A percentile compares a stretch with the other conserved stretches of the same genome.
These are phyloP conservation scores for Odontocerum albicorne DNA, from an alignment of 2,888 invertebrate genomes.

Conservation along the genomic window DNA sequence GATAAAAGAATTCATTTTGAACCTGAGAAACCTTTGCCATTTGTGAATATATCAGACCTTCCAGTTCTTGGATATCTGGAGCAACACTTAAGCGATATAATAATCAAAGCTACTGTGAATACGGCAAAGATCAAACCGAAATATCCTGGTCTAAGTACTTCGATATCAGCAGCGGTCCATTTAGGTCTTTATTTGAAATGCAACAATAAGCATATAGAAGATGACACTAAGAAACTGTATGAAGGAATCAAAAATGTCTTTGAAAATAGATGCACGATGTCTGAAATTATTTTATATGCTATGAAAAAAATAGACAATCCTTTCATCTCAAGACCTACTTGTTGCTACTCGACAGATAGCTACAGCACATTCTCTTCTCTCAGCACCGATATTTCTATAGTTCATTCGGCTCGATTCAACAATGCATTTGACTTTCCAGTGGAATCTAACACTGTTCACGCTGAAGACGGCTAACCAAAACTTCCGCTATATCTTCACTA, in stretches of 20 bases:
- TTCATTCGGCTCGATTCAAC: too few relatives aligned
- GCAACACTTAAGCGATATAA: constrained; percentile 57
- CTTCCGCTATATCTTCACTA: too few relatives aligned
- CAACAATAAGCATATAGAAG: constrained; percentile 47
- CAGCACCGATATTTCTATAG: background rate
- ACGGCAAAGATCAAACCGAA: constrained; percentile 59
- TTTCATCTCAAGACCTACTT: constrained; percentile 49
- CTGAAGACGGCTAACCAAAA: too few relatives aligned
- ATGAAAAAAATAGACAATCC: constrained; percentile 61
- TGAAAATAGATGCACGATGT: constrained; percentile 47
- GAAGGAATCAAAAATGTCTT: constrained; percentile 45
- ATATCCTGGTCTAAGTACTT: constrained; percentile 58
- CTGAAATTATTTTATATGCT: constrained; percentile 47
- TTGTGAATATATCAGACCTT: constrained; percentile 50
- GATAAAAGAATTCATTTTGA: constrained; percentile 49
- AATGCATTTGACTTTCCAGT: too few relatives aligned
- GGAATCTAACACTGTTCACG: too few relatives aligned
- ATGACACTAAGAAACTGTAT: constrained; percentile 44
- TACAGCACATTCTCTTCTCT: constrained; percentile 6
- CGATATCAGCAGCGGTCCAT: constrained; percentile 56
- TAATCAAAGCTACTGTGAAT: constrained; percentile 58
- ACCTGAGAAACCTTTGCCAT: constrained; percentile 45
- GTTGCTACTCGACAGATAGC: constrained; percentile 1
- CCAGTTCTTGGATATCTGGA: constrained; percentile 64
- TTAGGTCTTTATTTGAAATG: constrained; percentile 61